Conservation (phyloP, 2,797 vertebrate genomes). For the Melanotaenia maccullochi region DNA sequence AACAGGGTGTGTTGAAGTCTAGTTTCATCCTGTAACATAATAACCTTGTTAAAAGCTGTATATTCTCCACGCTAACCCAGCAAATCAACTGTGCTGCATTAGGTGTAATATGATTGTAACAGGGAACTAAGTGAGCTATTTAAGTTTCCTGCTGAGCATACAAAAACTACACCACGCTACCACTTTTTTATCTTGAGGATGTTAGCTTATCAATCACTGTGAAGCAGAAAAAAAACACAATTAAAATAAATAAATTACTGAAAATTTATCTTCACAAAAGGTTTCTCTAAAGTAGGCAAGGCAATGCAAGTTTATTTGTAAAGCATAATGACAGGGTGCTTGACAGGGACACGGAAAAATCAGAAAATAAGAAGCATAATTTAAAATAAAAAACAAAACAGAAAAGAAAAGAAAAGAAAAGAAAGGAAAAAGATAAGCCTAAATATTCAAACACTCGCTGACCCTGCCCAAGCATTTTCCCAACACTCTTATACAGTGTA, state of each 20-base stretch:
- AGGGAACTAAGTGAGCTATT: conserved; percentile 49
- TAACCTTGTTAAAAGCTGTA: conserved; percentile 60
- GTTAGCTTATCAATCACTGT: conserved; percentile 23
- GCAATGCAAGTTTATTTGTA: too few relatives aligned
- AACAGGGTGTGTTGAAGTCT: conserved; percentile 43
- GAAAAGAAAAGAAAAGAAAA: too few relatives aligned
- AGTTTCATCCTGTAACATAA: conserved; percentile 45
- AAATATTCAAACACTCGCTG: too few relatives aligned
- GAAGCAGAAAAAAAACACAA: not conserved
- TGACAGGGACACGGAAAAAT: too few relatives aligned
- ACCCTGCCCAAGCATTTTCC: not conserved
- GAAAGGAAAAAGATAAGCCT: too few relatives aligned
- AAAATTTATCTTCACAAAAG: not conserved
- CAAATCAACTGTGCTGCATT: conserved; percentile 60
- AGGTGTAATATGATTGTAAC: conserved; percentile 69
- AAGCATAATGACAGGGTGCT: too few relatives aligned
- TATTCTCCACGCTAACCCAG: conserved; percentile 43
- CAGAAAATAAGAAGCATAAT: too few relatives aligned
- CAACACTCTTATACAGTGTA: not conserved
- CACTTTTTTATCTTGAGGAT: conserved; percentile 21
- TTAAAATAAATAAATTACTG: not conserved
- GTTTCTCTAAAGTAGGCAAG: not conserved
- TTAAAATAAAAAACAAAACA: too few relatives aligned
- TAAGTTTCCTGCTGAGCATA: conserved; percentile 70
- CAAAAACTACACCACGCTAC: conserved; percentile 36